Evolutionary conservation across 2,888 invertebrate species (phyloP).

Genomic region (Polydrusus pterygomalis): DNA sequence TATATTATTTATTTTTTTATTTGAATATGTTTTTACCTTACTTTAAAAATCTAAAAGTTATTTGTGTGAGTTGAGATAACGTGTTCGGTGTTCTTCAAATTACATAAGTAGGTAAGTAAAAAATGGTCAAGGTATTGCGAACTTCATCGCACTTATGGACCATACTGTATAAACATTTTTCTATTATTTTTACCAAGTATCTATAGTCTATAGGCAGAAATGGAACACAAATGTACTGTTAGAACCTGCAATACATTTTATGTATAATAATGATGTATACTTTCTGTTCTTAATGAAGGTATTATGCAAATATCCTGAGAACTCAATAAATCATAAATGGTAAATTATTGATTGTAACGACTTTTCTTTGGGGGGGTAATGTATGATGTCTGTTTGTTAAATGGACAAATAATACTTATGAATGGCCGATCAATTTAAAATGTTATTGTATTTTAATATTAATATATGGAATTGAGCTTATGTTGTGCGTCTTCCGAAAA

Average conservation of each 20-base stretch:
- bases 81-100: no score
- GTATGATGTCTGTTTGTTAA: neutral
- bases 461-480: no score
- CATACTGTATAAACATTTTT: neutral
- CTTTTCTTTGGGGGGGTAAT: neutral
- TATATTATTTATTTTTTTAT: no score
- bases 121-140: no score
- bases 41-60: no score
- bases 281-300: neutral
- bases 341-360: neutral
- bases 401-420: neutral
- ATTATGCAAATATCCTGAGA: neutral
- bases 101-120: no score
- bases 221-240: neutral
- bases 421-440: no score
- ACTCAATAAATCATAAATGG: slow-evolving; percentile 1
- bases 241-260: neutral
- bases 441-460: no score
- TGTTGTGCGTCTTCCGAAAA: no score
- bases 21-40: no score
- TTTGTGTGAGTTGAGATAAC: no score
- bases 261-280: slow-evolving; percentile 1
- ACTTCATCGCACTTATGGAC: no score
- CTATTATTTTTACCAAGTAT: neutral
- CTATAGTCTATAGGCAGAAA: neutral